A percentile compares a stretch with the other conserved stretches of the same genome.
These are phyloP conservation scores for Contarinia nasturtii DNA, from an alignment of 1,140 invertebrate species.

Conservation along the genomic window DNA sequence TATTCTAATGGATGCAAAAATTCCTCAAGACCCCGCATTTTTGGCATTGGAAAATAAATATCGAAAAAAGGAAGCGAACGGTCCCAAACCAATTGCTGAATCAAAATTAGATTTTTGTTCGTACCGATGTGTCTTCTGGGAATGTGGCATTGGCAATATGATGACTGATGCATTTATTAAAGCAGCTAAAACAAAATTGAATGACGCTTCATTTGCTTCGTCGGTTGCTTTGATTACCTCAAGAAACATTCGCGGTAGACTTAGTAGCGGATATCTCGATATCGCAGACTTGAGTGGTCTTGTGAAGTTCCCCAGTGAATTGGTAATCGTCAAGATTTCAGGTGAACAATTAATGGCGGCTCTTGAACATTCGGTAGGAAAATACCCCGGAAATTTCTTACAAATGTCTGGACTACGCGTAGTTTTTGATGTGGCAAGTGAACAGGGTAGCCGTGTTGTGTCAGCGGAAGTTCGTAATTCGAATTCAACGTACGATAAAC, in stretches of 20 bases:
- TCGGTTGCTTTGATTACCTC: conserved; percentile 54
- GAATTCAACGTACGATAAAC: conserved; percentile 22
- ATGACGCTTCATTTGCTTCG: conserved; percentile 48
- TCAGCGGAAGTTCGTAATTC: conserved; percentile 30
- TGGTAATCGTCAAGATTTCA: conserved; percentile 30
- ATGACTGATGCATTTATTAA: conserved; percentile 51
- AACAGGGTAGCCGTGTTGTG: conserved; percentile 26
- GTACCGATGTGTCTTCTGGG: conserved; percentile 42
- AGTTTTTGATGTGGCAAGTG: conserved; percentile 28
- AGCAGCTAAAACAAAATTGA: conserved; percentile 25
- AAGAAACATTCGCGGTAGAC: too few relatives aligned
- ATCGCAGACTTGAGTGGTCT: conserved; percentile 22
- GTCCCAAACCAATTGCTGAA: too few relatives aligned
- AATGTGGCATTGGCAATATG: conserved; percentile 76
- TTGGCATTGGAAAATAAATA: conserved; percentile 39
- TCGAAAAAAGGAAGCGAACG: conserved; percentile 14
- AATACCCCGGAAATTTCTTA: conserved; percentile 35
- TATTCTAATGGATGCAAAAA: conserved; percentile 45
- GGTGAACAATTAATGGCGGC: conserved; percentile 26
- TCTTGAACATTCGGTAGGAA: conserved; percentile 32
- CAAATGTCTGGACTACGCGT: conserved; percentile 36
- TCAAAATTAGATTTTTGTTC: too few relatives aligned
- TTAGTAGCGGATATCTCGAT: conserved; percentile 14
- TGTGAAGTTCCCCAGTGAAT: conserved; percentile 32
- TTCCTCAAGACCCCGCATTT: conserved; percentile 44